These are phyloP conservation scores for Corydoras maculifer DNA, from an alignment of 2,113 vertebrate species.

Conservation along the genomic window DNA sequence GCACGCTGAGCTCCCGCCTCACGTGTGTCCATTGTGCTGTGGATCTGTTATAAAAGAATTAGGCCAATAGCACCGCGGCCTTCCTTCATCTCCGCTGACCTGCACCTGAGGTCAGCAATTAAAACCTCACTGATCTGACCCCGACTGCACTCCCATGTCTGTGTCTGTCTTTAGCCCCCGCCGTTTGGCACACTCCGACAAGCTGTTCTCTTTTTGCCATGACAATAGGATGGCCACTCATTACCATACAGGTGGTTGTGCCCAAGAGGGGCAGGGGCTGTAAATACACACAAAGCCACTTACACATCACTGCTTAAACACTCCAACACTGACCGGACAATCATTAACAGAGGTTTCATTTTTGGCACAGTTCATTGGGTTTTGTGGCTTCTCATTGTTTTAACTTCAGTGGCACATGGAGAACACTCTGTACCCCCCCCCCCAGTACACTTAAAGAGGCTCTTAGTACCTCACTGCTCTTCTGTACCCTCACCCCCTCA, in stretches of 20 bases:
- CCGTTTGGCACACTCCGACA: constrained; percentile 62
- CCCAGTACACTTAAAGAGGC: no score
- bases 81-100: constrained; percentile 21
- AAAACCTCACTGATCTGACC: constrained; percentile 27
- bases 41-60: constrained; percentile 14
- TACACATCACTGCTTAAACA: constrained; percentile 28
- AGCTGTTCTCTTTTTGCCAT: constrained; percentile 54
- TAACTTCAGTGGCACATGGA: constrained; percentile 15
- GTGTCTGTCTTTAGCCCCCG: constrained; percentile 38
- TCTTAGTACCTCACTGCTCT: no score
- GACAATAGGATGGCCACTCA: constrained; percentile 57
- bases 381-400: constrained; percentile 26
- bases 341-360: constrained; percentile 35
- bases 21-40: constrained; percentile 1
- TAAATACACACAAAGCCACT: constrained; percentile 9
- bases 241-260: constrained; percentile 66
- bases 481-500: no score
- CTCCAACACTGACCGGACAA: constrained; percentile 12
- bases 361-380: neutral
- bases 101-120: constrained; percentile 39
- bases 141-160: constrained; percentile 12
- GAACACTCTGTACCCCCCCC: no score
- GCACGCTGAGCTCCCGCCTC: neutral
- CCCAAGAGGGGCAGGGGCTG: constrained; percentile 25
- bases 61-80: constrained; percentile 19